Conservation (phyloP, 2,113 vertebrate genomes). For the Dromas ardeola region DNA sequence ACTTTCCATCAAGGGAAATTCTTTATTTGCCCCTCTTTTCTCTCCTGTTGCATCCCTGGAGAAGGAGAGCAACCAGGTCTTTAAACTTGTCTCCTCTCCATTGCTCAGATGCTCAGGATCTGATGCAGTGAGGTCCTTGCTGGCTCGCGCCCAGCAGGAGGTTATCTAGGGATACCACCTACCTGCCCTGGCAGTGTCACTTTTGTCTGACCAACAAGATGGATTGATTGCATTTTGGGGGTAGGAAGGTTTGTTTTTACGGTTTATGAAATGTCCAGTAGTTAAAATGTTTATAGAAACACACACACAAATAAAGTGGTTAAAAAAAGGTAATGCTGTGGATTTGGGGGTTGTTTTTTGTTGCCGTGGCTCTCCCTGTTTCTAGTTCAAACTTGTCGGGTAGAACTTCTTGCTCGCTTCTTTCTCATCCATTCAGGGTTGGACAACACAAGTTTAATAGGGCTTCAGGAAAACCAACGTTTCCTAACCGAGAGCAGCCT, state of each 20-base stretch:
- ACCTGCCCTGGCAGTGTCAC: not conserved
- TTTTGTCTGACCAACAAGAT: not conserved
- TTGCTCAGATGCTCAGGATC: not conserved
- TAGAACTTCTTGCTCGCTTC: not conserved
- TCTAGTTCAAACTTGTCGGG: not conserved
- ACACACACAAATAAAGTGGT: conserved; percentile 47
- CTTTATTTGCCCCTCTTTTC: not conserved
- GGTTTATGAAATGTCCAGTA: conserved; percentile 14
- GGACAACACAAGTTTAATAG: not conserved
- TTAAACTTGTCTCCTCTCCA: not conserved
- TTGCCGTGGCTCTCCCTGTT: not conserved
- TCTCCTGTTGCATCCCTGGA: not conserved
- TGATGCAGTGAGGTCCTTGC: not conserved
- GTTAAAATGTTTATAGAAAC: conserved; percentile 53
- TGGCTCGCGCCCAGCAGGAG: accelerated
- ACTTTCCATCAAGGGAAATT: not conserved
- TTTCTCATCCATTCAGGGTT: not conserved
- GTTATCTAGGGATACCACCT: not conserved
- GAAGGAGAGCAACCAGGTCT: not conserved
- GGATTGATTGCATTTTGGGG: not conserved
- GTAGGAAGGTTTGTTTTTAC: conserved; percentile 36
- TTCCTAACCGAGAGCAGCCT: not conserved
- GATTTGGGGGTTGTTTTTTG: not conserved
- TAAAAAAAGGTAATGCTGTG: not conserved
- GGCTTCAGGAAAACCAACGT: not conserved